A percentile compares a stretch with the other conserved stretches of the same genome.
These are phyloP conservation scores for Pyralis farinalis DNA, from an alignment of 2,888 invertebrate species.

Conservation along the genomic window DNA sequence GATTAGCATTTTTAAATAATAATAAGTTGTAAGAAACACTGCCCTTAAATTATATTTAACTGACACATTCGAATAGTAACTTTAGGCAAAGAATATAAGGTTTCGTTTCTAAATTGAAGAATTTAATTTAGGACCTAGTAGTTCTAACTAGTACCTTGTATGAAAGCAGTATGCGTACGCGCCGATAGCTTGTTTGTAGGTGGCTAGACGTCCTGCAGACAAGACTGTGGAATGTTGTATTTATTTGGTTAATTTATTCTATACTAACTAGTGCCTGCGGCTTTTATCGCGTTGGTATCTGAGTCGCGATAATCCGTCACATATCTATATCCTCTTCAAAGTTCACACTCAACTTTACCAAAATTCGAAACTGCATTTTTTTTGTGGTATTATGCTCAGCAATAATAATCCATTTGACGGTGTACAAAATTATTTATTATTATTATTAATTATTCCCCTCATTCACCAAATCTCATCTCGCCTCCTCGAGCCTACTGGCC, in stretches of 20 bases:
- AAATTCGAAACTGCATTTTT: too few relatives aligned
- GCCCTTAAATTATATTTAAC: background rate
- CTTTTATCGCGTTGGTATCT: too few relatives aligned
- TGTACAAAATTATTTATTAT: too few relatives aligned
- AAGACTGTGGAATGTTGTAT: constrained; percentile 18
- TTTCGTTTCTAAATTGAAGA: constrained; percentile 15
- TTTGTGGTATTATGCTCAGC: too few relatives aligned
- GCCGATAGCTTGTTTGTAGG: constrained; percentile 42
- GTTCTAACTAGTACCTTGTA: constrained; percentile 18
- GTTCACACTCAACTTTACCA: too few relatives aligned
- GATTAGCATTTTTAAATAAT: background rate
- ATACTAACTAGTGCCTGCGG: too few relatives aligned
- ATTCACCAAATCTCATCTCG: too few relatives aligned
- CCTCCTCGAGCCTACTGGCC: too few relatives aligned
- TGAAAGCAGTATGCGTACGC: constrained; percentile 49
- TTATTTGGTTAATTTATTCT: constrained; percentile 13
- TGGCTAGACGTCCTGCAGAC: constrained; percentile 66
- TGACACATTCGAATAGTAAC: background rate
- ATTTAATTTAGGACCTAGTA: constrained; percentile 13
- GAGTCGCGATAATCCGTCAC: too few relatives aligned
- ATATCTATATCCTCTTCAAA: too few relatives aligned
- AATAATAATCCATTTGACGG: too few relatives aligned
- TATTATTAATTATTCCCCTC: too few relatives aligned
- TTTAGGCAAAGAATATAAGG: constrained; percentile 3
- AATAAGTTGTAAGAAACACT: background rate